Evolutionary conservation across 2,797 vertebrate genomes (phyloP).

Genomic region (Pteronotus mesoamericanus): DNA sequence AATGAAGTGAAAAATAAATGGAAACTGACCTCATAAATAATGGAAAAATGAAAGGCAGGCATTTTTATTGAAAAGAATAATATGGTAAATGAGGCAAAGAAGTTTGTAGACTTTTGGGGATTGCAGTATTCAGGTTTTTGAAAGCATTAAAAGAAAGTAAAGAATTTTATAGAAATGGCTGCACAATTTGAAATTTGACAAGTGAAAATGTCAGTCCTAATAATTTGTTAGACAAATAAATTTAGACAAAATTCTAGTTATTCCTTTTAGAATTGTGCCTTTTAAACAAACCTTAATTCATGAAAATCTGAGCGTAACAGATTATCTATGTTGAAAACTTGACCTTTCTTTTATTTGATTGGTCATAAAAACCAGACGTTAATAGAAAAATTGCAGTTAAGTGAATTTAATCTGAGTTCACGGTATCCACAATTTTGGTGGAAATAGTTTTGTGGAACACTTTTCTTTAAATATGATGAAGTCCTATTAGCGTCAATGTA

Average conservation of each 20-base stretch:
- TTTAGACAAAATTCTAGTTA: not conserved
- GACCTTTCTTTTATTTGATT: not conserved
- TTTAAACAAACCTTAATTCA: not conserved
- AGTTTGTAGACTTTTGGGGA: not conserved
- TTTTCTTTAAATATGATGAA: conserved; percentile 11
- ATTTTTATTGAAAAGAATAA: not conserved
- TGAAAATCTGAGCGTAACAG: not conserved
- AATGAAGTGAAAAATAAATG: conserved; percentile 30
- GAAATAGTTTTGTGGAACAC: not conserved
- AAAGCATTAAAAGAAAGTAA: not conserved
- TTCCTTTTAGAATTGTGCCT: not conserved
- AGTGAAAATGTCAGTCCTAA: not conserved
- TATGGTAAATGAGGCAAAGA: not conserved
- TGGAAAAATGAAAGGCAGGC: not conserved
- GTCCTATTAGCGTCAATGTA: not conserved
- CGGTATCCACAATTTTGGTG: not conserved
- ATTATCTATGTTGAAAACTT: not conserved
- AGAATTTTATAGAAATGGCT: not conserved
- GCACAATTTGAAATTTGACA: not conserved
- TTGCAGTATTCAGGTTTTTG: not conserved
- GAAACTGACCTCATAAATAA: conserved; percentile 14
- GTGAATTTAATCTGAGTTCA: not conserved
- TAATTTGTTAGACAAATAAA: not conserved
- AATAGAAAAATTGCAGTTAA: not conserved
- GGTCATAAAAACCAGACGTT: not conserved